These are phyloP conservation scores for Lamellibrachia columna DNA, from an alignment of 2,888 invertebrate genomes.

Conservation along the genomic window DNA sequence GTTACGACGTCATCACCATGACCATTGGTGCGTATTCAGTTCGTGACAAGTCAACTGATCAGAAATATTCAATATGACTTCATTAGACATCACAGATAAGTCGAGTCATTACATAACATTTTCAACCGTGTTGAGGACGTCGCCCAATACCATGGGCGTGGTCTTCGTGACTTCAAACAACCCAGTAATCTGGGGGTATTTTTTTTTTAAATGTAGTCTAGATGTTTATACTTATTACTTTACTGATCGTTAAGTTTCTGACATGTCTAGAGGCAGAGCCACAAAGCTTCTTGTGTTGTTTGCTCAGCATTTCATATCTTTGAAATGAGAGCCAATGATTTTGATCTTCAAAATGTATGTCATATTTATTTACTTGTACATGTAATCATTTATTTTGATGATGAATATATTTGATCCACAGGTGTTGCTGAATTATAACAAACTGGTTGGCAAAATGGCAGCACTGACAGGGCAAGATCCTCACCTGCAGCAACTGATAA, in stretches of 20 bases:
- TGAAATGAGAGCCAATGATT: not conserved
- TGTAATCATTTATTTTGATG: not conserved
- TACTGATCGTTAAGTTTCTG: too few species aligned
- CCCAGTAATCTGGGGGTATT: too few species aligned
- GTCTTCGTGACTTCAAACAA: too few species aligned
- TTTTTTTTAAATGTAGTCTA: too few species aligned
- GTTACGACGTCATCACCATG: not conserved
- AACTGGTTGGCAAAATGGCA: not conserved
- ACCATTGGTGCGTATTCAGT: not conserved
- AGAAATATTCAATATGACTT: not conserved
- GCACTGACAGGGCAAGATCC: not conserved
- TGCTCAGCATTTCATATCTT: not conserved
- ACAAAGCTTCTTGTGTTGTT: too few species aligned
- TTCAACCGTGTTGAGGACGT: too few species aligned
- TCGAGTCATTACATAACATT: too few species aligned
- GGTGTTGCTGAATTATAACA: not conserved
- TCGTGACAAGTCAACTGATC: not conserved
- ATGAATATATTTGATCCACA: not conserved
- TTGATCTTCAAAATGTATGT: too few species aligned
- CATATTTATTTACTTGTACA: not conserved
- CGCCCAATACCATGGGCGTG: too few species aligned
- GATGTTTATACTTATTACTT: too few species aligned
- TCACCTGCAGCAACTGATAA: not conserved
- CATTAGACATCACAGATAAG: too few species aligned
- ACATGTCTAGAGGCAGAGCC: too few species aligned